Percentiles rank a stretch among this genome's conserved stretches.
Evolutionary conservation across 2,113 vertebrate genomes (phyloP).

Genomic region (Catharus minimus): DNA sequence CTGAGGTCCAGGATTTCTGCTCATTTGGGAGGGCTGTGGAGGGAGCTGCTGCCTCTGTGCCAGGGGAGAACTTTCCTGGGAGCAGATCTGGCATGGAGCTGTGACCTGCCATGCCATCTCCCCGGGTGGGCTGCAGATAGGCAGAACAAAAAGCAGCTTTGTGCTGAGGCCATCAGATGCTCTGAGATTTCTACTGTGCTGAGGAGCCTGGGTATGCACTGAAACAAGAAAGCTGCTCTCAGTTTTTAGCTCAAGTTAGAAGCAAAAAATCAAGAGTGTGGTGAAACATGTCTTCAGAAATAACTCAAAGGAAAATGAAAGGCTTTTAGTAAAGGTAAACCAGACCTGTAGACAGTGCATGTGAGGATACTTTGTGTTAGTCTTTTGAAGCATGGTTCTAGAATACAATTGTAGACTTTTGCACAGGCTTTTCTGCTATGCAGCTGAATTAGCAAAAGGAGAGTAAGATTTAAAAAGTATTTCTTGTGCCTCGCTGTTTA

Average conservation of each 20-base stretch:
- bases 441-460: neutral
- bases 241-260: neutral
- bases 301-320: neutral
- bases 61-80: neutral
- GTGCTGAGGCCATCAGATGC: neutral
- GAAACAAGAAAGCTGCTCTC: neutral
- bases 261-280: neutral
- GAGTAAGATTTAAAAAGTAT: neutral
- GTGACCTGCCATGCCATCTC: fast-evolving
- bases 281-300: neutral
- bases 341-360: neutral
- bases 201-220: neutral
- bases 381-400: neutral
- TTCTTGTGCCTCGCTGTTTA: neutral
- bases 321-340: neutral
- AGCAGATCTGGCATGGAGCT: neutral
- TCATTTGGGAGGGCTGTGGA: neutral
- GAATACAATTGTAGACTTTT: neutral
- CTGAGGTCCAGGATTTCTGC: neutral
- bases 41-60: neutral
- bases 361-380: neutral
- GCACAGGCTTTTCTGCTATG: neutral
- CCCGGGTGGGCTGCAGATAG: neutral
- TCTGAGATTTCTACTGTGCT: neutral
- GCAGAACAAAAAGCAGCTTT: neutral